Evolutionary conservation across 2,888 invertebrate genomes (phyloP).

Genomic region (Metallyticus violacea): DNA sequence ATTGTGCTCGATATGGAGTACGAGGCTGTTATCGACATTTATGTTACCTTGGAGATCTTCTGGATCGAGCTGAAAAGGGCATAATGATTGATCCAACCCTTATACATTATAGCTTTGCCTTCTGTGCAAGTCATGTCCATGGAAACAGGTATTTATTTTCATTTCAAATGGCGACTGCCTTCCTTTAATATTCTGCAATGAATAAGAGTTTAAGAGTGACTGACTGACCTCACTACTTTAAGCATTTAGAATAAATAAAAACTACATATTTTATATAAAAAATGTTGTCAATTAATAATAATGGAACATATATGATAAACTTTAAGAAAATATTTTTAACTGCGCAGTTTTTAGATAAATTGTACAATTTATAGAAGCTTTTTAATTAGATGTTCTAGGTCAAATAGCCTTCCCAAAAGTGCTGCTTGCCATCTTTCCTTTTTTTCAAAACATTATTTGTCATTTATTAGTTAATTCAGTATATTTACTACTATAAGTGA

Average conservation of each 20-base stretch:
- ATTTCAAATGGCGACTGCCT: neutral
- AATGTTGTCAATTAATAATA: too few species aligned
- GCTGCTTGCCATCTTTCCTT: too few species aligned
- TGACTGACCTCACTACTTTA: neutral
- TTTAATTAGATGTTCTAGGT: too few species aligned
- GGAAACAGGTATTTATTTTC: slow-evolving; percentile 81
- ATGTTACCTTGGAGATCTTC: slow-evolving; percentile 90
- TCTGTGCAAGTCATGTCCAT: slow-evolving; percentile 98
- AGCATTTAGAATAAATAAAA: neutral
- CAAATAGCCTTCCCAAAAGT: too few species aligned
- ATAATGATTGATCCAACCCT: slow-evolving; percentile 97
- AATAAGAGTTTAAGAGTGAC: neutral
- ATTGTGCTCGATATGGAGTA: slow-evolving; percentile 96
- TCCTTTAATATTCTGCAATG: neutral
- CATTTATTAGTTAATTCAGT: too few species aligned
- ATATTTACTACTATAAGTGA: too few species aligned
- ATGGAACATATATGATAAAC: too few species aligned
- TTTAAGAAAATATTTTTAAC: too few species aligned
- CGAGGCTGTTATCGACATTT: slow-evolving; percentile 96
- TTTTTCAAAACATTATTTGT: too few species aligned
- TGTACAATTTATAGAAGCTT: too few species aligned
- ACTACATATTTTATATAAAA: too few species aligned
- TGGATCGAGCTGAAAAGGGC: slow-evolving; percentile 89
- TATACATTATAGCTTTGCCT: slow-evolving; percentile 98
- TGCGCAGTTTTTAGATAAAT: too few species aligned